Percentiles rank a stretch among this genome's conserved stretches.
Conservation (phyloP, 2,888 invertebrate genomes). For the Sarcophaga subvicina region DNA sequence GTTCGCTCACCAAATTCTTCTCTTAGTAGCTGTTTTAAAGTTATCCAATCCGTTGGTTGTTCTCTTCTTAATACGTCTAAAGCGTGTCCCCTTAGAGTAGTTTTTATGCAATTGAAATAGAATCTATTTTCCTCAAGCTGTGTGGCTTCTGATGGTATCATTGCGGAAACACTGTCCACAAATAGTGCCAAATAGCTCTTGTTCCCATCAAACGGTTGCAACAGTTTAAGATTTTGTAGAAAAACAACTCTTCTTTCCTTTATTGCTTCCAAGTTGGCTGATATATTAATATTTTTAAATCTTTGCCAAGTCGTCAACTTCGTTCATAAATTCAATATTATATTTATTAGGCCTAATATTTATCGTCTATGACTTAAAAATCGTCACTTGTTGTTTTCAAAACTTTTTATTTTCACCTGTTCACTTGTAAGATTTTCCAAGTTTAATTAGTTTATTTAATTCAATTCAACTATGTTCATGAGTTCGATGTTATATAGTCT, state of each 20-base stretch:
- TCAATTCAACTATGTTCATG: too few relatives aligned
- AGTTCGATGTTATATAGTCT: too few relatives aligned
- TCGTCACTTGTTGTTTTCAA: too few relatives aligned
- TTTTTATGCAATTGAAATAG: conserved; percentile 49
- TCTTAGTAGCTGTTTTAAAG: conserved; percentile 33
- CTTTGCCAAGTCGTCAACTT: conserved; percentile 4
- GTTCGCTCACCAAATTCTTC: conserved; percentile 47
- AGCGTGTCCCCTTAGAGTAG: conserved; percentile 32
- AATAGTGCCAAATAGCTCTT: background rate
- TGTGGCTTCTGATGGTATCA: conserved; percentile 33
- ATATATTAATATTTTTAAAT: background rate
- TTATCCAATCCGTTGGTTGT: background rate
- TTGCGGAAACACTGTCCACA: conserved; percentile 36
- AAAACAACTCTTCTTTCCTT: conserved; percentile 47
- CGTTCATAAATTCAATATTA: background rate
- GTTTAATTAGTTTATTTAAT: too few relatives aligned
- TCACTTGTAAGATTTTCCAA: too few relatives aligned
- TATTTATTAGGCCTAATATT: too few relatives aligned
- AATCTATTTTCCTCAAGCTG: conserved; percentile 42
- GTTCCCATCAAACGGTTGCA: background rate
- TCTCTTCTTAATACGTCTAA: conserved; percentile 29
- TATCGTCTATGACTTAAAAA: too few relatives aligned
- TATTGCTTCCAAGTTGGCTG: background rate
- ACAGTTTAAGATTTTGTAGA: conserved; percentile 39
- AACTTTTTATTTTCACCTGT: too few relatives aligned